Percentiles rank a stretch among this genome's conserved stretches.
phyloP scores from a whole-genome alignment of 1,140 invertebrate genomes.

The Leptopilina clavipes region DNA sequence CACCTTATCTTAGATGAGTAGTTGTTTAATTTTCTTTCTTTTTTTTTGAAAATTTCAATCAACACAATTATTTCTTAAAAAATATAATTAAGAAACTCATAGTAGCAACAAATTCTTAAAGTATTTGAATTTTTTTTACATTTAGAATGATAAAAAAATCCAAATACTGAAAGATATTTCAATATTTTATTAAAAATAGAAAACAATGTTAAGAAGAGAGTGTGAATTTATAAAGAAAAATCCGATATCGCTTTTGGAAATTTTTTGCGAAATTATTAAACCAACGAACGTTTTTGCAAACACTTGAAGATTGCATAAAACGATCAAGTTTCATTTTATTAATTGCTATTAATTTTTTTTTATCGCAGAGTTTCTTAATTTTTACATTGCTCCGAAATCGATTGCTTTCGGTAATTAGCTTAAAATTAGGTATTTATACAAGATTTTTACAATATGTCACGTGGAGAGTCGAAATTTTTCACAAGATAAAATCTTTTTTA shows the following conservation, averaged over 20 bases:
- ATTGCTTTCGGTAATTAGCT: neutral
- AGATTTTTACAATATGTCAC: slow-evolving; percentile 8
- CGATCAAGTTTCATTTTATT: neutral
- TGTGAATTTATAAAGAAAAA: neutral
- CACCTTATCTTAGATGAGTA: neutral
- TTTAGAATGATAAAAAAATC: too few species aligned
- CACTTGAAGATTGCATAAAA: neutral
- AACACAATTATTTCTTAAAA: neutral
- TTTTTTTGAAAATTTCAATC: too few species aligned
- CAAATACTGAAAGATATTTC: neutral
- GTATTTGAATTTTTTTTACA: too few species aligned
- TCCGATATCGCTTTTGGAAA: slow-evolving; percentile 4
- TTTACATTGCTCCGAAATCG: slow-evolving; percentile 1
- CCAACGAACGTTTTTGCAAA: slow-evolving; percentile 22
- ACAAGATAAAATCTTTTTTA: neutral
- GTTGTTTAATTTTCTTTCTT: neutral
- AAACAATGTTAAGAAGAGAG: neutral
- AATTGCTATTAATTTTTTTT: neutral
- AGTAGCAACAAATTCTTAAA: too few species aligned
- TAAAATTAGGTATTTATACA: slow-evolving; percentile 7
- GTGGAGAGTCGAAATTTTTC: neutral
- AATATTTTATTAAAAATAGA: neutral
- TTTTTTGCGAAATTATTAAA: neutral
- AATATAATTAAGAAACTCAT: too few species aligned
- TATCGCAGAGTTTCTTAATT: slow-evolving; percentile 9